Conservation (phyloP, 2,888 invertebrate genomes). For the Homarus gammarus region DNA sequence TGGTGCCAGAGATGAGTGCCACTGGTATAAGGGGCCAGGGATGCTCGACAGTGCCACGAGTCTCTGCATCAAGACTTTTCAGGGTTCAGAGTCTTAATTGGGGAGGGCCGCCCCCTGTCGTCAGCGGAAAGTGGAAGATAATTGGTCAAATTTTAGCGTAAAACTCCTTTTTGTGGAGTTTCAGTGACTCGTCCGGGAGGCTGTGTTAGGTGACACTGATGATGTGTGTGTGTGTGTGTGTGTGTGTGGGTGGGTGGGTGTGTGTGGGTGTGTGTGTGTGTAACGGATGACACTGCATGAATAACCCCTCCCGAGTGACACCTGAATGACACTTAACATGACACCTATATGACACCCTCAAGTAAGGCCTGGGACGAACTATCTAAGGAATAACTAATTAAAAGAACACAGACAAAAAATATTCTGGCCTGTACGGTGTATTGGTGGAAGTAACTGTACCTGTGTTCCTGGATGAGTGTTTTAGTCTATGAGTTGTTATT, state of each 20-base stretch:
- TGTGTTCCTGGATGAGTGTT: no score
- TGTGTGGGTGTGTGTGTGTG: not conserved
- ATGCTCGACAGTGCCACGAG: not conserved
- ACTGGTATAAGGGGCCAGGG: not conserved
- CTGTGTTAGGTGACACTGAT: not conserved
- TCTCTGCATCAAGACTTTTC: no score
- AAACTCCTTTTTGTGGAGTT: not conserved
- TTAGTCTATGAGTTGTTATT: no score
- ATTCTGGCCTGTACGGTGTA: no score
- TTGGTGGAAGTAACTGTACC: no score
- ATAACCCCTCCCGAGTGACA: no score
- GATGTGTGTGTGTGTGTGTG: not conserved
- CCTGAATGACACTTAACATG: no score
- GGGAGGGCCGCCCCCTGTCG: not conserved
- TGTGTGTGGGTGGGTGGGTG: not conserved
- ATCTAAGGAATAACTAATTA: no score
- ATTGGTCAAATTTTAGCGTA: constrained; percentile 7
- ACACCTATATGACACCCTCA: no score
- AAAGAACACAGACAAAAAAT: no score
- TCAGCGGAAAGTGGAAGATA: not conserved
- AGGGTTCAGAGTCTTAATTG: not conserved
- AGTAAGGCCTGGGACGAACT: no score
- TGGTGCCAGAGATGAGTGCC: not conserved
- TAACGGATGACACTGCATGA: not conserved
- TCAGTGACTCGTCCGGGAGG: not conserved